phyloP scores from a whole-genome alignment of 2,888 invertebrate genomes.

The Mycalesis mineus region DNA sequence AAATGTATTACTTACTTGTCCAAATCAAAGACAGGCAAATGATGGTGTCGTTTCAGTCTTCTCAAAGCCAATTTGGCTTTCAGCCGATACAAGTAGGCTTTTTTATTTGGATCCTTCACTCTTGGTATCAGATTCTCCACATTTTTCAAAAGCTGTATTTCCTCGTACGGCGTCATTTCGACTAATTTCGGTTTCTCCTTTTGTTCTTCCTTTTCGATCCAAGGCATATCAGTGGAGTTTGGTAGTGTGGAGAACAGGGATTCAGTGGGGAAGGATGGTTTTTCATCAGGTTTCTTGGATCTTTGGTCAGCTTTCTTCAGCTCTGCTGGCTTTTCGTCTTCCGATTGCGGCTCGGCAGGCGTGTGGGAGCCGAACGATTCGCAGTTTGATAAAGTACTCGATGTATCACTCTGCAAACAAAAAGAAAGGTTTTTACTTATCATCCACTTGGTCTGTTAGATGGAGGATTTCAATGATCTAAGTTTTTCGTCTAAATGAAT shows the following conservation, averaged over 20 bases:
- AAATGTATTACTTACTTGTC: conserved; percentile 64
- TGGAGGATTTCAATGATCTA: too few relatives aligned
- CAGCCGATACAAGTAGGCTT: conserved; percentile 43
- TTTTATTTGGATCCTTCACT: conserved; percentile 49
- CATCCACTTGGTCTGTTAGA: too few relatives aligned
- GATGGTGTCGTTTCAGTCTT: conserved; percentile 63
- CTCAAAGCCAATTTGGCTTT: conserved; percentile 59
- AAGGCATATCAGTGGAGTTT: conserved; percentile 58
- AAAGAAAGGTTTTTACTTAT: too few relatives aligned
- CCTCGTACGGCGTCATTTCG: conserved; percentile 61
- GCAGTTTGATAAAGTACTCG: conserved; percentile 57
- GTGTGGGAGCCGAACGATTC: conserved; percentile 49
- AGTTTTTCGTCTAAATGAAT: too few relatives aligned
- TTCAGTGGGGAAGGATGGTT: conserved; percentile 40
- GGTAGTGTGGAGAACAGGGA: conserved; percentile 53
- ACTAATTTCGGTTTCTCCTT: conserved; percentile 39
- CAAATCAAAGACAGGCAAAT: conserved; percentile 63
- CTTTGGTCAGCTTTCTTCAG: conserved; percentile 32
- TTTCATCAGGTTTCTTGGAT: conserved; percentile 41
- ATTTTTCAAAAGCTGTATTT: conserved; percentile 64
- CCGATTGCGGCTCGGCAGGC: conserved; percentile 26
- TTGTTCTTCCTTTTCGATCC: conserved; percentile 45
- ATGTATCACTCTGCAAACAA: conserved; percentile 55
- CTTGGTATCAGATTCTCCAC: conserved; percentile 57
- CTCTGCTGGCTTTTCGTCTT: conserved; percentile 27